These are phyloP conservation scores for Corythornis madagascariensis DNA, from an alignment of 2,113 vertebrate genomes.

Conservation along the genomic window DNA sequence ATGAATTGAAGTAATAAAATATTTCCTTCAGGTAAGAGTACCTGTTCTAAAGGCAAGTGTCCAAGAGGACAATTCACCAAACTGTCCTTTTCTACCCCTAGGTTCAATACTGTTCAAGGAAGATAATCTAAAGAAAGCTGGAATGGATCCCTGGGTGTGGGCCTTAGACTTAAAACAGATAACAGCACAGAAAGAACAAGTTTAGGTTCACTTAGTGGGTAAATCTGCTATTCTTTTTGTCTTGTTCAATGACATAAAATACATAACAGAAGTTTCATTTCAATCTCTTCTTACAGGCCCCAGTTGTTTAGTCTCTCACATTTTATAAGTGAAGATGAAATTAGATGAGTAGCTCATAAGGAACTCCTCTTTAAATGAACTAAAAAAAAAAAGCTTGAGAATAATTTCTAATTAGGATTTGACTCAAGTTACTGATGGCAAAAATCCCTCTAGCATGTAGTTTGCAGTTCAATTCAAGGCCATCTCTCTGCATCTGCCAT, in stretches of 20 bases:
- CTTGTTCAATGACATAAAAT: background rate
- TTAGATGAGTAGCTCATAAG: background rate
- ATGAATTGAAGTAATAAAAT: background rate
- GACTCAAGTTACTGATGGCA: background rate
- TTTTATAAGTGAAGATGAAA: background rate
- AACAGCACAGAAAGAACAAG: background rate
- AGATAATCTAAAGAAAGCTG: background rate
- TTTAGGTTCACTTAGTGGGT: background rate
- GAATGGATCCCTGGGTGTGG: background rate
- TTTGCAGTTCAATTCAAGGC: background rate
- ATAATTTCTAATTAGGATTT: background rate
- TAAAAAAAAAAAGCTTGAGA: background rate
- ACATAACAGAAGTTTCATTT: background rate
- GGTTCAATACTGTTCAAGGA: background rate
- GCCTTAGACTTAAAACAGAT: background rate
- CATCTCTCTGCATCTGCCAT: background rate
- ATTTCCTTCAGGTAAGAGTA: background rate
- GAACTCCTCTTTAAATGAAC: background rate
- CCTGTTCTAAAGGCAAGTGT: background rate
- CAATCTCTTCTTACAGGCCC: background rate
- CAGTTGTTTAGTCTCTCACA: background rate
- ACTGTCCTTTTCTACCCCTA: background rate
- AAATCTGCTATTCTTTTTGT: background rate
- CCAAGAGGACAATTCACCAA: background rate
- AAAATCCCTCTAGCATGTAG: background rate